These are phyloP conservation scores for Smittia sp. DNA, from an alignment of 2,888 invertebrate genomes.

Conservation along the genomic window DNA sequence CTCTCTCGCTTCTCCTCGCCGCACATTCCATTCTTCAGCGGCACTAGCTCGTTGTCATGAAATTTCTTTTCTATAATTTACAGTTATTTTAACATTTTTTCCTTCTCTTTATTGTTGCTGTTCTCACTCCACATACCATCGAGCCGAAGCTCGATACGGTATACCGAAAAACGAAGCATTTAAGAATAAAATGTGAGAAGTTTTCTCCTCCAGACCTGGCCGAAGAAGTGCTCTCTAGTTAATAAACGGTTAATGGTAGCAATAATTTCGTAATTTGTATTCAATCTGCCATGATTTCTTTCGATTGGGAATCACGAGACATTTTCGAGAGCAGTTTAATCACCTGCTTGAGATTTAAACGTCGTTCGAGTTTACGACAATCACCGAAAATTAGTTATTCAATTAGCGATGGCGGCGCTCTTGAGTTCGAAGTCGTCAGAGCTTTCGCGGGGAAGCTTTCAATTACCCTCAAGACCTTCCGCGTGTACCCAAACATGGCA, in stretches of 20 bases:
- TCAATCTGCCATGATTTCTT: constrained; percentile 3
- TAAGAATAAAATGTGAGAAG: constrained; percentile 29
- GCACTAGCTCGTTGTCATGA: constrained; percentile 27
- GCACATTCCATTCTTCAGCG: constrained; percentile 33
- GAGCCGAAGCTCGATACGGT: not conserved
- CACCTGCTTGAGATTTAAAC: constrained; percentile 14
- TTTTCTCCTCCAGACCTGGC: not conserved
- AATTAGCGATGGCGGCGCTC: no score
- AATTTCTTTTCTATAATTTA: constrained; percentile 34
- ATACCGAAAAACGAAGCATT: not conserved
- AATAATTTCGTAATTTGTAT: constrained; percentile 25
- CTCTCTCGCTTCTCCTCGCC: constrained; percentile 6
- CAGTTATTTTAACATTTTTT: constrained; percentile 34
- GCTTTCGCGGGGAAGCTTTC: not conserved
- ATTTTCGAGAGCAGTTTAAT: not conserved
- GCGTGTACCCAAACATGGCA: no score
- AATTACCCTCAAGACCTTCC: no score
- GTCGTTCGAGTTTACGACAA: not conserved
- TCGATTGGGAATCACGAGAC: not conserved
- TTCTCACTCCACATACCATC: constrained; percentile 20
- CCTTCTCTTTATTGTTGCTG: constrained; percentile 7
- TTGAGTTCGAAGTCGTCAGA: no score
- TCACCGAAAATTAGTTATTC: constrained; percentile 7
- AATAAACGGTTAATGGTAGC: not conserved
- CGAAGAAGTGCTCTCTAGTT: not conserved